Percentiles rank a stretch among this genome's conserved stretches.
These are phyloP conservation scores for Brachyalestes nurse DNA, from an alignment of 2,797 vertebrate genomes.

Conservation along the genomic window DNA sequence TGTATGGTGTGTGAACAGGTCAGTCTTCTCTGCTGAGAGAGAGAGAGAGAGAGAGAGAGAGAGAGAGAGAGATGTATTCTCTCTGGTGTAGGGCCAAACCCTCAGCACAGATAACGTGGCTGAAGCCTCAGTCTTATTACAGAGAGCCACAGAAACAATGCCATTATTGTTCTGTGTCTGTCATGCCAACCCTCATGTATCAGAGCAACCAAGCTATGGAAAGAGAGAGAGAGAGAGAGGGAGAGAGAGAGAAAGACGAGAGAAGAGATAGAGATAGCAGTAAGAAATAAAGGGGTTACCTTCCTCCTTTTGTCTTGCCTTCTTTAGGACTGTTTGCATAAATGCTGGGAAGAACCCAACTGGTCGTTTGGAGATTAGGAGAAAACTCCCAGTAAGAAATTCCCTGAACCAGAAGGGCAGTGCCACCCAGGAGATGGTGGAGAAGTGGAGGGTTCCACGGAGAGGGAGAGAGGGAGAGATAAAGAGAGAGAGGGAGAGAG, in stretches of 20 bases:
- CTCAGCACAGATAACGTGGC: conserved; percentile 53
- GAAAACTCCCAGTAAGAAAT: conserved; percentile 63
- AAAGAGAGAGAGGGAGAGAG: conserved; percentile 39
- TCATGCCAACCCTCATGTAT: conserved; percentile 59
- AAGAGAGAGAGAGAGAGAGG: conserved; percentile 26
- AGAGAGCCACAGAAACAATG: conserved; percentile 68
- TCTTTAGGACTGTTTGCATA: conserved; percentile 67
- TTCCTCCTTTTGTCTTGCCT: conserved; percentile 67
- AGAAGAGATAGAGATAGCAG: neutral
- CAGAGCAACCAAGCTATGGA: conserved; percentile 23
- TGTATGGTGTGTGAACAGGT: neutral
- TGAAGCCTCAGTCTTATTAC: conserved; percentile 64
- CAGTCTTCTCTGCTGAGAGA: conserved; percentile 1
- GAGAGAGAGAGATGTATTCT: conserved; percentile 10
- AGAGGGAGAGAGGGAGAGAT: conserved; percentile 40
- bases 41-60: neutral
- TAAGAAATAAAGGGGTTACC: conserved; percentile 65
- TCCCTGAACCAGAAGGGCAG: conserved; percentile 65
- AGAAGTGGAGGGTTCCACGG: conserved; percentile 45
- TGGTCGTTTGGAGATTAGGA: conserved; percentile 65
- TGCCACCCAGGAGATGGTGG: conserved; percentile 72
- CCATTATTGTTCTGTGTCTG: conserved; percentile 68
- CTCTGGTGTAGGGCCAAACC: conserved; percentile 59
- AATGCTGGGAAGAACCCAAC: conserved; percentile 67
- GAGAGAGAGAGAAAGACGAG: neutral